phyloP scores from a whole-genome alignment of 1,140 invertebrate species.

The Phymastichus coffea region DNA sequence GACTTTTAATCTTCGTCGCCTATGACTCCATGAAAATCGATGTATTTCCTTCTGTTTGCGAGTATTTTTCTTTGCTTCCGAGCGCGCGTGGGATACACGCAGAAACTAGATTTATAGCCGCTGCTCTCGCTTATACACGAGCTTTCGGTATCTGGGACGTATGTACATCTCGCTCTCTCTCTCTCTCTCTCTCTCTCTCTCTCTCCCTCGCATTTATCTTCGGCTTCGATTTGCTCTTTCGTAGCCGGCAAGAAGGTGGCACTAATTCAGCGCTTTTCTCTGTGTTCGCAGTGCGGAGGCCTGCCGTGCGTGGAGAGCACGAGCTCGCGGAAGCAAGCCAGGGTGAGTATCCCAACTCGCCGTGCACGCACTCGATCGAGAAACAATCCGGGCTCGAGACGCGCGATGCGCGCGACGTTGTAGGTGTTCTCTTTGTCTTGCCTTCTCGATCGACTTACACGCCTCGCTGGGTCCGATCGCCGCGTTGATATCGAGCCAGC shows the following conservation, averaged over 20 bases:
- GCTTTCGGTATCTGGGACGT: not conserved
- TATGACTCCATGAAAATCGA: no score
- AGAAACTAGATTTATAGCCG: not conserved
- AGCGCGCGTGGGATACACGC: no score
- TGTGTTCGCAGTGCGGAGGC: conserved; percentile 56
- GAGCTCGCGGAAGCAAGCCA: conserved; percentile 46
- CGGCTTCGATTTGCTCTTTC: not conserved
- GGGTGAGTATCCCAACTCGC: conserved; percentile 42
- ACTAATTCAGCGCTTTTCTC: conserved; percentile 28
- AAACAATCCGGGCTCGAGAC: not conserved
- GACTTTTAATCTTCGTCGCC: no score
- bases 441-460: no score
- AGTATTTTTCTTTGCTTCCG: no score
- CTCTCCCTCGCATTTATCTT: not conserved
- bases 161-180: not conserved
- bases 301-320: conserved; percentile 49
- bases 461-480: no score
- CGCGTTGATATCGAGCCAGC: no score
- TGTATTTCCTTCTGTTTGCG: no score
- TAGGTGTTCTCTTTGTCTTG: conserved; percentile 38
- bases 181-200: conserved; percentile 20
- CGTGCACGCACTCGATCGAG: not conserved
- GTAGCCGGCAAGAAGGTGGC: not conserved
- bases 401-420: conserved; percentile 27
- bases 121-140: not conserved